Evolutionary conservation across 2,888 invertebrate species (phyloP).

Genomic region (Pterobdella sp.): DNA sequence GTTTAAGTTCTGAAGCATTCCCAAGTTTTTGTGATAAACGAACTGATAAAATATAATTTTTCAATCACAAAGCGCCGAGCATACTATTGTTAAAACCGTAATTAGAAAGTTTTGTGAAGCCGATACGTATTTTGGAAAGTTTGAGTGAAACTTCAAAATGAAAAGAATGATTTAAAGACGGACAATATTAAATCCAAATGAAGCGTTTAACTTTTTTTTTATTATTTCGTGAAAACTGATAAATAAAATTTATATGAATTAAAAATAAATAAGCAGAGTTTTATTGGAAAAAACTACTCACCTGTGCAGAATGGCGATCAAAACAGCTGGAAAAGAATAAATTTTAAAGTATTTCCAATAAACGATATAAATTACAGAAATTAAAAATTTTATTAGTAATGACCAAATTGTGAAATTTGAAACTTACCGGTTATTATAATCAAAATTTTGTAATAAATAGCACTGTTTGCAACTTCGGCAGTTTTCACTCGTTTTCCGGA

Average conservation of each 20-base stretch:
- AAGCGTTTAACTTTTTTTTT: not conserved
- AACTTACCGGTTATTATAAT: constrained; percentile 6
- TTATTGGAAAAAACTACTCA: not conserved
- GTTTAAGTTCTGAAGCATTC: too few species aligned
- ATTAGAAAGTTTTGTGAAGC: too few species aligned
- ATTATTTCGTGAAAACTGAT: not conserved
- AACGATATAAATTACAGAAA: not conserved
- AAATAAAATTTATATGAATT: not conserved
- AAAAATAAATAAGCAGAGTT: not conserved
- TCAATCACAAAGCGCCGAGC: too few species aligned
- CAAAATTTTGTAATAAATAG: not conserved
- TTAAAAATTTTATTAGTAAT: not conserved
- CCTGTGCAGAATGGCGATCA: constrained; percentile 22
- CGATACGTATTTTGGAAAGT: not conserved
- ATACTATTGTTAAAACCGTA: too few species aligned
- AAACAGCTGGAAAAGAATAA: constrained; percentile 9
- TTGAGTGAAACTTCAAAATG: not conserved
- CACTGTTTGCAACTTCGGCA: not conserved
- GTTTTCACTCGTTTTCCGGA: not conserved
- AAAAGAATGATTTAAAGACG: not conserved
- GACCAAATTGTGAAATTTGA: not conserved
- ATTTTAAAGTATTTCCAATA: not conserved
- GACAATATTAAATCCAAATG: not conserved
- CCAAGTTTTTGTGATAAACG: too few species aligned
- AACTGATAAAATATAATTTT: too few species aligned